phyloP scores from a whole-genome alignment of 2,888 invertebrate genomes.

The Eristalinus aeneus region DNA sequence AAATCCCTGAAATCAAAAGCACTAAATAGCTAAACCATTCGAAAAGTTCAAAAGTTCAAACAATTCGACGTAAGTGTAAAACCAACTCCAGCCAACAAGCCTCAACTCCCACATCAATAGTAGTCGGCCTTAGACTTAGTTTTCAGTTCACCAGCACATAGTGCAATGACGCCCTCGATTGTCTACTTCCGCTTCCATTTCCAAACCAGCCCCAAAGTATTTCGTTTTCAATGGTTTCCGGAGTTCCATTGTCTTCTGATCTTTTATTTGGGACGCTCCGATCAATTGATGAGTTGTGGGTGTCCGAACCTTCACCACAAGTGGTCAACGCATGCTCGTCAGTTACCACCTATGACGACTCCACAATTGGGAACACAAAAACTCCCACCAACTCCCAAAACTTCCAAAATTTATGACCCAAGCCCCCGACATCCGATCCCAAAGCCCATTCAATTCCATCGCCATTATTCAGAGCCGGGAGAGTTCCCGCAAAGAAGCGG shows the following conservation, averaged over 20 bases:
- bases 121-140: background rate
- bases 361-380: background rate
- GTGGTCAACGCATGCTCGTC: background rate
- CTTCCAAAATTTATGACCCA: background rate
- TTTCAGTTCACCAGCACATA: too few relatives aligned
- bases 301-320: background rate
- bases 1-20: too few relatives aligned
- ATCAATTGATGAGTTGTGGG: background rate
- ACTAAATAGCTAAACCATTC: too few relatives aligned
- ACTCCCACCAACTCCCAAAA: background rate
- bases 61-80: too few relatives aligned
- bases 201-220: background rate
- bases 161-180: too few relatives aligned
- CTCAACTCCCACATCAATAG: background rate
- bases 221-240: background rate
- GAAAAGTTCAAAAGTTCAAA: too few relatives aligned
- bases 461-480: background rate
- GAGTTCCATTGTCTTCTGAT: background rate
- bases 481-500: background rate
- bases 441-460: background rate
- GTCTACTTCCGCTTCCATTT: background rate
- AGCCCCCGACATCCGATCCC: background rate
- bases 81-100: too few relatives aligned
- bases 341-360: background rate
- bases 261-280: background rate